Evolutionary conservation across 2,113 vertebrate genomes (phyloP).

Genomic region (Myotis lucifugus): DNA sequence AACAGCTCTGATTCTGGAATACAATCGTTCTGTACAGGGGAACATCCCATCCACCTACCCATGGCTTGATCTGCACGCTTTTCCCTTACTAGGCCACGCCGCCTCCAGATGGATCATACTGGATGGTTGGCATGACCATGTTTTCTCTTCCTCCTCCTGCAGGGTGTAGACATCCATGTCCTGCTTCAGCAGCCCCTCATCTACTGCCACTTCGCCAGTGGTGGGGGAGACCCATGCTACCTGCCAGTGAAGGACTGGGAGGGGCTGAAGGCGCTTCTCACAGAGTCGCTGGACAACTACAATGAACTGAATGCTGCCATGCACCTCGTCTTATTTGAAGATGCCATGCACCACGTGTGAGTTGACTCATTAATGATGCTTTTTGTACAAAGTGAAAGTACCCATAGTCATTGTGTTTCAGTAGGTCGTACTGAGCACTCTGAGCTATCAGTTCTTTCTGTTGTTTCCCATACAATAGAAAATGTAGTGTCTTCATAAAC

Average conservation of each 20-base stretch:
- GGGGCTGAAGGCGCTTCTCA: slow-evolving; percentile 81
- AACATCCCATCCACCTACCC: background rate
- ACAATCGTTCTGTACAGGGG: accelerated
- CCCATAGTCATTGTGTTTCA: too few relatives aligned
- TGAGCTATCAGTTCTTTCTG: background rate
- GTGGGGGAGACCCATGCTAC: slow-evolving; percentile 79
- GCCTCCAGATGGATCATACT: too few relatives aligned
- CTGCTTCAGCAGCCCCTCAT: slow-evolving; percentile 84
- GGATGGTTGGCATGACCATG: accelerated
- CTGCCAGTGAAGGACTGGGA: slow-evolving; percentile 85
- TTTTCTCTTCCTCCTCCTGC: slow-evolving; percentile 27
- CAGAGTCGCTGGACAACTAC: slow-evolving; percentile 86
- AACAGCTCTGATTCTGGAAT: background rate
- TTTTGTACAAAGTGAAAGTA: background rate
- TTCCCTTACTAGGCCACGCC: background rate
- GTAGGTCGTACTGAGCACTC: background rate
- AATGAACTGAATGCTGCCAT: slow-evolving; percentile 86
- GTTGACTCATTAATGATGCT: slow-evolving; percentile 46
- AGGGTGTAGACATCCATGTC: slow-evolving; percentile 83
- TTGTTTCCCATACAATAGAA: background rate
- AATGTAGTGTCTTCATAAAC: background rate
- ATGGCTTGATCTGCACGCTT: background rate
- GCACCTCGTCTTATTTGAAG: slow-evolving; percentile 89
- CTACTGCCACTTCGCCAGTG: slow-evolving; percentile 86
- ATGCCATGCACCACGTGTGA: slow-evolving; percentile 88